Evolutionary conservation across 2,888 invertebrate genomes (phyloP).

Genomic region (Drosophila siamana): DNA sequence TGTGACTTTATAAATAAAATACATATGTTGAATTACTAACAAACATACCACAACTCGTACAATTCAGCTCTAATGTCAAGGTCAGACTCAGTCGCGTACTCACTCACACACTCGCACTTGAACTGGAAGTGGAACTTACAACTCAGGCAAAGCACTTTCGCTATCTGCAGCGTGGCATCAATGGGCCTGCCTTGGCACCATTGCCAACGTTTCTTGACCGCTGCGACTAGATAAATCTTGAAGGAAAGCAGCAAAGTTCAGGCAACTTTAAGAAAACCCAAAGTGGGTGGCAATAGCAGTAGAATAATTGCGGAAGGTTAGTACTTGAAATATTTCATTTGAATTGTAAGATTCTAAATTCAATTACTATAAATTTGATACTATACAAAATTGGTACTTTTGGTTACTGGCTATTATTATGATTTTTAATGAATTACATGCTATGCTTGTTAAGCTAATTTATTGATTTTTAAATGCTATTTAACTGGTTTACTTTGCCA

Average conservation of each 20-base stretch:
- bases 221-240: slow-evolving; percentile 31
- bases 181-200: slow-evolving; percentile 1
- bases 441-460: no score
- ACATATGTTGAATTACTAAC: slow-evolving; percentile 18
- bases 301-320: background rate
- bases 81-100: slow-evolving; percentile 37
- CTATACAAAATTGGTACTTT: no score
- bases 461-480: no score
- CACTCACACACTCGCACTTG: background rate
- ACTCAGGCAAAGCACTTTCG: slow-evolving; percentile 38
- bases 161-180: slow-evolving; percentile 48
- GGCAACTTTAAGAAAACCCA: background rate
- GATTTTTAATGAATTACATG: no score
- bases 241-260: slow-evolving; percentile 14
- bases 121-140: background rate
- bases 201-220: background rate
- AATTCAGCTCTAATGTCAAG: slow-evolving; percentile 65
- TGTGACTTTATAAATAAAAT: slow-evolving; percentile 19
- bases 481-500: no score
- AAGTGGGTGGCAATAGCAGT: background rate
- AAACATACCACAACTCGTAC: slow-evolving; percentile 3
- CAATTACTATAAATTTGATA: no score
- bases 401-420: no score
- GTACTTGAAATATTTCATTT: background rate
- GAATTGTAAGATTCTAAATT: no score